Evolutionary conservation across 2,113 vertebrate genomes (phyloP).

Genomic region (Heterochromis multidens): DNA sequence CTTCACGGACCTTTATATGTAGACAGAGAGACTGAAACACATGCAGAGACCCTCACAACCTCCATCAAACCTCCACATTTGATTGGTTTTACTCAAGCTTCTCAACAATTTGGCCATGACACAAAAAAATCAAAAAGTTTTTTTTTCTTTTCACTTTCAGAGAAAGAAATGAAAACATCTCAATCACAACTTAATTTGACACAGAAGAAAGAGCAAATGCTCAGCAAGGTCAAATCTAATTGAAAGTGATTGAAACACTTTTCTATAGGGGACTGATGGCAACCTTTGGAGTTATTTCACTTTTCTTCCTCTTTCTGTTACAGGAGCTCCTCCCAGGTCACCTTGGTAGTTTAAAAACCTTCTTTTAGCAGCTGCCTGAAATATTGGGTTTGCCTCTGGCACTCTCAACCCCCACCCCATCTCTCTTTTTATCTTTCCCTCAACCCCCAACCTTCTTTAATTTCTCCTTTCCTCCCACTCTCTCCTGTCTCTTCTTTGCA

Average conservation of each 20-base stretch:
- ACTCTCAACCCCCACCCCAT: not conserved
- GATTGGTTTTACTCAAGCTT: not conserved
- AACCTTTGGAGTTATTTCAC: not conserved
- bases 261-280: conserved; percentile 9
- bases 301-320: not conserved
- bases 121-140: not conserved
- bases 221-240: conserved; percentile 38
- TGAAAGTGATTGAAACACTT: not conserved
- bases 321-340: conserved; percentile 55
- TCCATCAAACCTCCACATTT: not conserved
- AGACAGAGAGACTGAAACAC: not conserved
- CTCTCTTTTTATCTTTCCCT: not conserved
- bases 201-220: conserved; percentile 6
- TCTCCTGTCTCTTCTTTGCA: not conserved
- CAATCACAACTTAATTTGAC: not conserved
- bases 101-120: not conserved
- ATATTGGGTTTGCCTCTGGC: conserved; percentile 63
- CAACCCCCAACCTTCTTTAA: not conserved
- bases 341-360: conserved; percentile 43
- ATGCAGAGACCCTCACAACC: not conserved
- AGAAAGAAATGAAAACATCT: not conserved
- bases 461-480: not conserved
- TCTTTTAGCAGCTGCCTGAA: conserved; percentile 49
- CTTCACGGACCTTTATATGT: not conserved
- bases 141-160: not conserved